A percentile compares a stretch with the other conserved stretches of the same genome.
These are phyloP conservation scores for Drosophila aff. DNA, from an alignment of 1,140 invertebrate genomes.

Conservation along the genomic window DNA sequence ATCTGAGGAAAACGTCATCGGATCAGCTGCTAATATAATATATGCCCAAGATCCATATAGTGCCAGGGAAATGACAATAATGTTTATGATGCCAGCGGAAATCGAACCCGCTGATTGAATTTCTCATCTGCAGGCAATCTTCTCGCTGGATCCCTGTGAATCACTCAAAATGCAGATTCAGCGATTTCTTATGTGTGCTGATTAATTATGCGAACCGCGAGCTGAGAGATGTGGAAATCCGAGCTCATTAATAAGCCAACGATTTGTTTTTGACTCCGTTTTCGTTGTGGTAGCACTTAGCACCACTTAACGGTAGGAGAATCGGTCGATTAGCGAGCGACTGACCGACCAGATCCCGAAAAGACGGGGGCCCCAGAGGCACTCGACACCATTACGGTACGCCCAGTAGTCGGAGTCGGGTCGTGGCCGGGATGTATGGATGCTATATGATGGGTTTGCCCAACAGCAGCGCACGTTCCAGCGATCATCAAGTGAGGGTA, in stretches of 20 bases:
- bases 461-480: slow-evolving; percentile 31
- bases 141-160: slow-evolving; percentile 7
- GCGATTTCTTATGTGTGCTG: slow-evolving; percentile 14
- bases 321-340: slow-evolving; percentile 52
- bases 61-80: slow-evolving; percentile 12
- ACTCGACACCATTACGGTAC: slow-evolving; percentile 49
- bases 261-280: slow-evolving; percentile 38
- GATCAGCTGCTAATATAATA: slow-evolving; percentile 65
- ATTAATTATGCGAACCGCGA: slow-evolving; percentile 49
- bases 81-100: slow-evolving; percentile 71
- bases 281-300: slow-evolving; percentile 53
- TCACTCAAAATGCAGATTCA: slow-evolving; percentile 28
- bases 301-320: slow-evolving; percentile 71
- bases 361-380: slow-evolving; percentile 24
- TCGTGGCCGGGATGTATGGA: slow-evolving; percentile 1
- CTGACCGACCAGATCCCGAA: slow-evolving; percentile 20
- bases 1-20: slow-evolving; percentile 46
- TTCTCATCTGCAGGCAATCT: slow-evolving; percentile 12
- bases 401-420: slow-evolving; percentile 35
- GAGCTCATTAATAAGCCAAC: slow-evolving; percentile 41
- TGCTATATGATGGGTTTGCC: slow-evolving; percentile 9
- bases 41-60: slow-evolving; percentile 9
- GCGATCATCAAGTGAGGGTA: slow-evolving; percentile 12
- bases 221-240: slow-evolving; percentile 3
- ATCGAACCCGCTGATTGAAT: slow-evolving; percentile 33